Evolutionary conservation across 2,113 vertebrate species (phyloP), one percentile per base, ranked within the genome.

Genomic region (Cheilinus undulatus): DNA sequence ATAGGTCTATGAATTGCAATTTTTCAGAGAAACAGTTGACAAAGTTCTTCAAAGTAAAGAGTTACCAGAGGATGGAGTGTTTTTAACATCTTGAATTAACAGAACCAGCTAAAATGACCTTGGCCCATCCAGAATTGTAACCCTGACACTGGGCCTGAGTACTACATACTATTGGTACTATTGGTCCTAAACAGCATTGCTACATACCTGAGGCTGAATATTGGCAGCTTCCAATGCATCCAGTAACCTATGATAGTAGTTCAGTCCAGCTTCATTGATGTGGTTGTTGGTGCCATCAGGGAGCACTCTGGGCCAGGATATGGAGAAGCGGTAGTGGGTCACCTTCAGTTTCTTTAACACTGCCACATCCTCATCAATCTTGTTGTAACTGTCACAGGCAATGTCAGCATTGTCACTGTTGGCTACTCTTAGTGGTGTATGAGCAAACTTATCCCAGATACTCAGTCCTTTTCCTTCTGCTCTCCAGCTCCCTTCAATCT

Each of bases 401-500:
- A 65, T 23, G 27, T 78, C 67, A 0, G 52, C 75, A 6, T 52
- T 38, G 23, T 65, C 53, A 46, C 75, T 63, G 52, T 52, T 66
- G 67, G 2, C 15, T 7, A 54, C 51, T 52, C 22, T 71, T n/a
- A 71, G 22, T 22, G 67, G 75, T 52, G 67, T 78, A 24, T 78
- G 75, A 26, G 60, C 36, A 52, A 78, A 78, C 38, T 24, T 52
- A 36, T 78, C 67, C 75, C 75, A 78, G 23, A 78, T 78, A 24
- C 67, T 71, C 7, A 78, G 5, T 20, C 75, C 75, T n/a, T 78
- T 78, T 28, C 75, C 67, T 20, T 71, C 34, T 1, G 67, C 38
- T 45, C 75, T 78, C 75, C 75, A 78, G 19, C 52, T 46, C n/a
- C 75, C 60, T 59, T 78, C 75, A 48, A 78, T 65, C 75, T 78